Percentiles rank a stretch among this genome's conserved stretches.
These are phyloP conservation scores for Calvadosia cruxmelitensis DNA, from an alignment of 30 jellyfish, hydroid and myxozoan species.

Conservation along the genomic window DNA sequence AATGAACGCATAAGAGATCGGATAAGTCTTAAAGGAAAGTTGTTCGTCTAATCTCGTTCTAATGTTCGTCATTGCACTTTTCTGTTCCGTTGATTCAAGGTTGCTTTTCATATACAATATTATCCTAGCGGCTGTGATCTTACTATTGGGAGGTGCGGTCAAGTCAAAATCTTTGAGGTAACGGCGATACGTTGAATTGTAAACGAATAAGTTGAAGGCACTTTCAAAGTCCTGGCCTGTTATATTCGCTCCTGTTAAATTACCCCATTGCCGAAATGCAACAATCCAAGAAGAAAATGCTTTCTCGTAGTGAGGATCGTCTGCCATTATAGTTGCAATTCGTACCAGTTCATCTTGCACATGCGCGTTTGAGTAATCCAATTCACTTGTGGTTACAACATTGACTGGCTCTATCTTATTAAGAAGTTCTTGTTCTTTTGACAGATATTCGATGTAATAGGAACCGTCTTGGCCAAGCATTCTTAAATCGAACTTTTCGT, in stretches of 20 bases:
- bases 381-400: not conserved
- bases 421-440: not conserved
- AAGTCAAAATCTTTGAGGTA: not conserved
- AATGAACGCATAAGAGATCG: not conserved
- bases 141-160: not conserved
- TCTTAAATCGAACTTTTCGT: conserved; percentile 64
- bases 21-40: not conserved
- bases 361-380: conserved; percentile 2
- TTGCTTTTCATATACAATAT: not conserved
- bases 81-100: not conserved
- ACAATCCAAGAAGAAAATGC: conserved; percentile 4
- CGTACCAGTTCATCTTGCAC: not conserved
- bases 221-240: not conserved
- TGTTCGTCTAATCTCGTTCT: not conserved
- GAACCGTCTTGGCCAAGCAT: conserved; percentile 68
- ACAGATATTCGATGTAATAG: conserved; percentile 25
- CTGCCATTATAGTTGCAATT: not conserved
- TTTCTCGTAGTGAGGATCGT: not conserved
- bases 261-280: not conserved
- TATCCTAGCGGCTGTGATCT: conserved; percentile 7
- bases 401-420: not conserved
- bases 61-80: conserved; percentile 4
- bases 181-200: not conserved
- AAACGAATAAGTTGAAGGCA: not conserved
- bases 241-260: not conserved